Conservation (phyloP, 2,888 invertebrate species). For the Drosophila affinis region DNA sequence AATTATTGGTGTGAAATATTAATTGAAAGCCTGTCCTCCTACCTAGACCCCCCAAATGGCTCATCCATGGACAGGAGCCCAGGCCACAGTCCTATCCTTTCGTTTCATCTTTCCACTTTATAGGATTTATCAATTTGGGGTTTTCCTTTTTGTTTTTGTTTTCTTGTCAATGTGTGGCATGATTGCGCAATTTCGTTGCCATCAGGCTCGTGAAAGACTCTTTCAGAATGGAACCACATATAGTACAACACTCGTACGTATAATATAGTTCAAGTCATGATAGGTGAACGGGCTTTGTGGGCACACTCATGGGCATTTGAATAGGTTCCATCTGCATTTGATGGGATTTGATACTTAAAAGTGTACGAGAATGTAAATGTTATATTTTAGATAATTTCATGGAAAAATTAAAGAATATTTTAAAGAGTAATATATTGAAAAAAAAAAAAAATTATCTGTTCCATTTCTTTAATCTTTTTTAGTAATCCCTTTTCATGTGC, state of each 20-base stretch:
- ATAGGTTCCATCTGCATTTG: not conserved
- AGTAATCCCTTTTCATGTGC: too few relatives aligned
- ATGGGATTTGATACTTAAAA: too few relatives aligned
- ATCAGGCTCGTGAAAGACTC: slow-evolving; percentile 35
- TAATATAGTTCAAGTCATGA: slow-evolving; percentile 15
- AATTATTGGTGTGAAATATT: slow-evolving; percentile 73
- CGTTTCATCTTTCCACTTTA: not conserved
- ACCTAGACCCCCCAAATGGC: slow-evolving; percentile 28
- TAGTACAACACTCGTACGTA: not conserved
- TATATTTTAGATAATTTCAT: too few relatives aligned
- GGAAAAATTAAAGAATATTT: too few relatives aligned
- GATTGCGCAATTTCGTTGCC: slow-evolving; percentile 50
- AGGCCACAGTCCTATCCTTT: not conserved
- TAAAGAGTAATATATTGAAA: too few relatives aligned
- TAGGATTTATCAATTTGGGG: slow-evolving; percentile 31
- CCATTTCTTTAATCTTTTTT: too few relatives aligned
- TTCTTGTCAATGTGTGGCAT: slow-evolving; percentile 22
- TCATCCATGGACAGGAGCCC: slow-evolving; percentile 6
- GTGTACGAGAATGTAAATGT: too few relatives aligned
- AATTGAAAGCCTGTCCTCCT: slow-evolving; percentile 46
- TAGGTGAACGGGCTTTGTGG: slow-evolving; percentile 6
- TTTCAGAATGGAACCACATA: slow-evolving; percentile 24
- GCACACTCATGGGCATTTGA: not conserved
- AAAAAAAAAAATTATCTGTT: too few relatives aligned
- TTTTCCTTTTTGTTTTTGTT: not conserved